Base-by-base conservation (phyloP, 2,113 vertebrate genomes). In the Ariopsis seemanni region DNA sequence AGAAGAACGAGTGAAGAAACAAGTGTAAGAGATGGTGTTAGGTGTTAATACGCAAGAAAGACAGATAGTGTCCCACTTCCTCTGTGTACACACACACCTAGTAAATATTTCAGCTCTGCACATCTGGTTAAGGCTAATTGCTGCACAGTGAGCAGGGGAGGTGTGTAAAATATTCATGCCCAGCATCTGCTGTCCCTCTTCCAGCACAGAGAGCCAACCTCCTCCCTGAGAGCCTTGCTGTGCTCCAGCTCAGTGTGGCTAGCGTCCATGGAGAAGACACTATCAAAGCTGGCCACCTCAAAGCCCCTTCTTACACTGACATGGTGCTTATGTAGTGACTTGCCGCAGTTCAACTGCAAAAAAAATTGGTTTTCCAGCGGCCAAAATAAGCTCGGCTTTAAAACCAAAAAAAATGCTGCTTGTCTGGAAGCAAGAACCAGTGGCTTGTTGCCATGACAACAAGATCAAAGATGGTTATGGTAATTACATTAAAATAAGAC, bases 91-190 rank as follows among this genome's bases (percentile, higher is more conserved):
- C 72, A 42, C 77, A 79, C 85, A 85, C 90, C 83, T 93, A 93
- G 94, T 95, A 95, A 95, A 96, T 96, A 95, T 95, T 96, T 96
- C 92, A 96, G 91, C 92, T 91, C 93, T 91, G 92, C 92, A 95
- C 95, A 95, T 95, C 94, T 95, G 94, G 94, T 92, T 93, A 93
- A 95, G 94, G 94, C 94, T 95, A 95, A 96, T 94, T 91, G 93
- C 93, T 94, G 92, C 91, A 89, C 91, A 92, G 92, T 90, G 92
- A 95, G 92, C 87, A 95, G 93, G 88, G 91, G 93, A 90, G 91
- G 90, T 89, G 92, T 90, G 93, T 95, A 91, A 95, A 96, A 95
- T 95, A 95, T 95, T 96, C 92, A 95, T 95, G 94, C 92, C 88
- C 91, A 92, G 94, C 94, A 95, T 95, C 95, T 95, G 94, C 93